These are phyloP conservation scores for Athalia cordata DNA, from an alignment of 2,888 invertebrate genomes.

Conservation along the genomic window DNA sequence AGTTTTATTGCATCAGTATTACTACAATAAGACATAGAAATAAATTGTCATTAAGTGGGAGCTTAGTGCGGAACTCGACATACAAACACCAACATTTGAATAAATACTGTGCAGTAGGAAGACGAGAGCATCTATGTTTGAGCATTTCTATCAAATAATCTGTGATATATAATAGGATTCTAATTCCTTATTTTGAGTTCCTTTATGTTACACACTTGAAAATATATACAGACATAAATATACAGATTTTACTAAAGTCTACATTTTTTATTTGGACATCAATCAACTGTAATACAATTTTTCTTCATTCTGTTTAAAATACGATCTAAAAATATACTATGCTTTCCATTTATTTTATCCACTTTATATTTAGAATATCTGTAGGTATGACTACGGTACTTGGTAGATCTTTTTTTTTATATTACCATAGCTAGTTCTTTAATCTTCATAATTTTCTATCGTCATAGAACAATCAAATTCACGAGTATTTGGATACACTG, in stretches of 20 bases:
- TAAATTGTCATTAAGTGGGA: neutral
- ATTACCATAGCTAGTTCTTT: constrained; percentile 16
- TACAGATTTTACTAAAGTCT: constrained; percentile 7
- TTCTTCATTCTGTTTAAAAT: constrained; percentile 63
- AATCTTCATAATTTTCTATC: constrained; percentile 12
- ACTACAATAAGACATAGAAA: constrained; percentile 13
- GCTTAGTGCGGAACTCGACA: neutral
- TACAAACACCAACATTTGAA: constrained; percentile 1
- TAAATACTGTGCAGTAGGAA: constrained; percentile 5
- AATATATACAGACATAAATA: constrained; percentile 34
- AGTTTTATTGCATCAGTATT: constrained; percentile 21
- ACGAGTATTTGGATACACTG: constrained; percentile 20
- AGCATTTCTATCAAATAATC: constrained; percentile 33
- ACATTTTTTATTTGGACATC: constrained; percentile 57
- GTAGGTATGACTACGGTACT: constrained; percentile 11
- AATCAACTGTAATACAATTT: constrained; percentile 57
- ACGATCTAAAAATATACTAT: constrained; percentile 72
- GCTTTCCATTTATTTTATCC: constrained; percentile 46
- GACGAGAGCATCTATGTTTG: constrained; percentile 38
- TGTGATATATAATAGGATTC: neutral
- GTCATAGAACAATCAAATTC: constrained; percentile 20
- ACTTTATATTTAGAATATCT: constrained; percentile 39
- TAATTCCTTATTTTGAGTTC: neutral
- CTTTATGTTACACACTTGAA: constrained; percentile 17
- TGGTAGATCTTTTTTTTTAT: neutral